phyloP scores from a whole-genome alignment of 2,113 vertebrate genomes.

The Peromyscus leucopus region DNA sequence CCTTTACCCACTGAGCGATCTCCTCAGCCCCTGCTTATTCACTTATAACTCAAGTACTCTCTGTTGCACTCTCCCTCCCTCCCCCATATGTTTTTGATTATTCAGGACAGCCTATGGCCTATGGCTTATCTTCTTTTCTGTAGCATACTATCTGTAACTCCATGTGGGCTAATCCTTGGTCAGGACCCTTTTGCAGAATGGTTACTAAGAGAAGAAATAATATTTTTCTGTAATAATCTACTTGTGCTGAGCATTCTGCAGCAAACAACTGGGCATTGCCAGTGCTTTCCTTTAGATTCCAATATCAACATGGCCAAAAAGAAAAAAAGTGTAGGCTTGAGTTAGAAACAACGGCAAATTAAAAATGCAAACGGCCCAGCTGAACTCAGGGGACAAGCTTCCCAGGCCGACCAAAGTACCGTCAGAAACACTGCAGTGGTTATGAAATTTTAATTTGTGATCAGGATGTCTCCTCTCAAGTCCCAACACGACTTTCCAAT shows the following conservation, averaged over 20 bases:
- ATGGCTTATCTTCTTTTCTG: slow-evolving; percentile 26
- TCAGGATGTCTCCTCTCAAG: slow-evolving; percentile 66
- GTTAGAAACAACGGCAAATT: slow-evolving; percentile 76
- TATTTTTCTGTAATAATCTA: slow-evolving; percentile 50
- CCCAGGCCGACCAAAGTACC: slow-evolving; percentile 61
- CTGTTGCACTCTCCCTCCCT: neutral
- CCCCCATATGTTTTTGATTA: slow-evolving; percentile 6
- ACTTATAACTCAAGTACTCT: neutral
- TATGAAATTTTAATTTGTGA: slow-evolving; percentile 82
- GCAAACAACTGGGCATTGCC: slow-evolving; percentile 11
- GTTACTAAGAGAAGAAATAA: slow-evolving; percentile 27
- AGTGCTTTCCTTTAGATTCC: slow-evolving; percentile 33
- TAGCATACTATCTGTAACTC: neutral
- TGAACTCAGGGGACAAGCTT: slow-evolving; percentile 72
- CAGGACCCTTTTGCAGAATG: slow-evolving; percentile 21
- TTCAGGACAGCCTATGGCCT: neutral
- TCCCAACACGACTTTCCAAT: slow-evolving; percentile 73
- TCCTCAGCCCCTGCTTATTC: neutral
- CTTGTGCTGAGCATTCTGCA: neutral
- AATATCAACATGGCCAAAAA: slow-evolving; percentile 49
- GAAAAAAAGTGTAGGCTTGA: slow-evolving; percentile 54
- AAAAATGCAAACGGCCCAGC: slow-evolving; percentile 74
- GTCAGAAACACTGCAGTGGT: slow-evolving; percentile 51
- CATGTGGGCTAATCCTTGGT: slow-evolving; percentile 9
- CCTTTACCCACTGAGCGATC: neutral